phyloP scores from a whole-genome alignment of 1,140 invertebrate species.

The Linepithema humile region DNA sequence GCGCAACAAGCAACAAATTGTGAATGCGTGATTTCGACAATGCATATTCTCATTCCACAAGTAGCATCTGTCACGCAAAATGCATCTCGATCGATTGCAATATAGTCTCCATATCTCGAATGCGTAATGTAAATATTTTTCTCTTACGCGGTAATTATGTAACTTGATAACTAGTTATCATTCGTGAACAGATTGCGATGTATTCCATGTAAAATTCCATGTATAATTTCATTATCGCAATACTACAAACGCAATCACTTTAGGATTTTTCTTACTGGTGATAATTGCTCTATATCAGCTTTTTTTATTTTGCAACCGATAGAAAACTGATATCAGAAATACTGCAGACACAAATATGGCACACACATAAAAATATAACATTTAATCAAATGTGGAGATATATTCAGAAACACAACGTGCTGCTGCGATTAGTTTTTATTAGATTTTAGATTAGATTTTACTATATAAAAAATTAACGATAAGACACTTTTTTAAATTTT shows the following conservation, averaged over 20 bases:
- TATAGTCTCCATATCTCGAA: constrained; percentile 2
- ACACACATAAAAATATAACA: neutral
- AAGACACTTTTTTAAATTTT: neutral
- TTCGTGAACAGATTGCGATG: neutral
- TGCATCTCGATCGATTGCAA: constrained; percentile 10
- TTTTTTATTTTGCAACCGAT: neutral
- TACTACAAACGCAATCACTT: neutral
- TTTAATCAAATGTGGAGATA: neutral
- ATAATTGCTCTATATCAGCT: neutral
- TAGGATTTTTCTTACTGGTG: neutral
- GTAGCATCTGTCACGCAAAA: constrained; percentile 11
- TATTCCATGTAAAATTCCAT: neutral
- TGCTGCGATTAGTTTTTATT: no score
- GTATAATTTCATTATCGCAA: neutral
- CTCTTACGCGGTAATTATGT: constrained; percentile 5
- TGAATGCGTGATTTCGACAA: neutral
- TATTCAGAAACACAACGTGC: no score
- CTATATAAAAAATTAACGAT: no score
- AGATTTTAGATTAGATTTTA: no score
- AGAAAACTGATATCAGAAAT: neutral
- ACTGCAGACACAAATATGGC: no score
- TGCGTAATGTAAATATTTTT: neutral
- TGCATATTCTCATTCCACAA: neutral
- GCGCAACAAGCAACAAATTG: neutral
- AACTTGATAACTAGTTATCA: constrained; percentile 13